A percentile compares a stretch with the other conserved stretches of the same genome.
Conservation (phyloP, 2,113 vertebrate species). For the Stictonetta naevosa region DNA sequence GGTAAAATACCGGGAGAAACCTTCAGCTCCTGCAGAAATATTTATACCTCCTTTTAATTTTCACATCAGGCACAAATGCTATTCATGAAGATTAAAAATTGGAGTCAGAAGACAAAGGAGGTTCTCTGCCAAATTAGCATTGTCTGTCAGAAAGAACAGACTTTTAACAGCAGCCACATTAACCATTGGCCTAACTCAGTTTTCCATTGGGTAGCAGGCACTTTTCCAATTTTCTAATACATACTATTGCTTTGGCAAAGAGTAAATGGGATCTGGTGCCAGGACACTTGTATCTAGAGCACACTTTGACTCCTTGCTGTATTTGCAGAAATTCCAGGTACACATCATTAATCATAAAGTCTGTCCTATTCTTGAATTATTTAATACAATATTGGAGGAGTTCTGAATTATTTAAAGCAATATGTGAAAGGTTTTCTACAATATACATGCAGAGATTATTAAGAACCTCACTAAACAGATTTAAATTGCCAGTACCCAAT, state of each 20-base stretch:
- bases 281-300: slow-evolving; percentile 57
- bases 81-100: background rate
- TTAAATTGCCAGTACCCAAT: slow-evolving; percentile 40
- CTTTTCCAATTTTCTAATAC: slow-evolving; percentile 34
- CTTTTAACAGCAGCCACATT: slow-evolving; percentile 17
- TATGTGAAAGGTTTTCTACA: slow-evolving; percentile 52
- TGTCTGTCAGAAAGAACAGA: slow-evolving; percentile 2
- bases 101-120: background rate
- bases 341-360: slow-evolving; percentile 73
- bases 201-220: background rate
- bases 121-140: slow-evolving; percentile 27
- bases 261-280: background rate
- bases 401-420: slow-evolving; percentile 75
- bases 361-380: slow-evolving; percentile 73
- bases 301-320: slow-evolving; percentile 66
- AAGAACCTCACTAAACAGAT: slow-evolving; percentile 63
- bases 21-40: background rate
- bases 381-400: slow-evolving; percentile 66
- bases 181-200: slow-evolving; percentile 31
- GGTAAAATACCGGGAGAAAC: background rate
- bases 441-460: slow-evolving; percentile 73
- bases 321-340: slow-evolving; percentile 74
- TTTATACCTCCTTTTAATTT: slow-evolving; percentile 51
- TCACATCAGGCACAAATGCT: background rate
- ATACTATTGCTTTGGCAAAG: slow-evolving; percentile 18